Conservation (phyloP, 2,797 vertebrate species). For the Bucorvus abyssinicus region DNA sequence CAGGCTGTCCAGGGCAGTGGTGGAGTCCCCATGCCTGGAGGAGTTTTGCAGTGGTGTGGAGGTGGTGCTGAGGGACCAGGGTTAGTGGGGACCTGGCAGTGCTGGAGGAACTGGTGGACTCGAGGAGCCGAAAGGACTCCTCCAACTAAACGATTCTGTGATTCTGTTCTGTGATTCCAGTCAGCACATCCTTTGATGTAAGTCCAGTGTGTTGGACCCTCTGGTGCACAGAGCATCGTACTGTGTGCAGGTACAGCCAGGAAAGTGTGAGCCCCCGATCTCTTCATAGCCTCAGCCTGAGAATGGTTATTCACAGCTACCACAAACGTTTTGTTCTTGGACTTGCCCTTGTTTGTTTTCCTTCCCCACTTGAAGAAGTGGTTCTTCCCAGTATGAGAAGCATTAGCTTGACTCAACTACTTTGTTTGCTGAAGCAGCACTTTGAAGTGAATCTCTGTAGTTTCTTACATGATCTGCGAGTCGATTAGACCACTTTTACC, state of each 20-base stretch:
- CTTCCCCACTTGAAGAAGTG: background rate
- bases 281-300: background rate
- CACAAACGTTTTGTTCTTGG: background rate
- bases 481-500: background rate
- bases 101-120: too few species aligned
- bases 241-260: background rate
- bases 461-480: background rate
- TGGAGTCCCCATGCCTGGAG: too few species aligned
- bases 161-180: background rate
- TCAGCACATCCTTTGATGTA: background rate
- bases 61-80: too few species aligned
- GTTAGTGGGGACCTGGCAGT: too few species aligned
- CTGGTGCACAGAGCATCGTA: fast-evolving
- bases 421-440: background rate
- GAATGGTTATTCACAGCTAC: background rate
- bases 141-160: background rate
- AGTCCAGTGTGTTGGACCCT: fast-evolving
- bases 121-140: too few species aligned
- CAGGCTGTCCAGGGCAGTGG: too few species aligned
- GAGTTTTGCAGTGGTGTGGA: too few species aligned
- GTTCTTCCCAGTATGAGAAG: background rate
- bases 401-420: background rate
- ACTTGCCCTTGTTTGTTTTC: background rate
- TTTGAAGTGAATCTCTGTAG: slow-evolving; percentile 40
- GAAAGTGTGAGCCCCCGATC: fast-evolving